Evolutionary conservation across 2,888 invertebrate species (phyloP).

Genomic region (Rhimphoctona megacephalus): DNA sequence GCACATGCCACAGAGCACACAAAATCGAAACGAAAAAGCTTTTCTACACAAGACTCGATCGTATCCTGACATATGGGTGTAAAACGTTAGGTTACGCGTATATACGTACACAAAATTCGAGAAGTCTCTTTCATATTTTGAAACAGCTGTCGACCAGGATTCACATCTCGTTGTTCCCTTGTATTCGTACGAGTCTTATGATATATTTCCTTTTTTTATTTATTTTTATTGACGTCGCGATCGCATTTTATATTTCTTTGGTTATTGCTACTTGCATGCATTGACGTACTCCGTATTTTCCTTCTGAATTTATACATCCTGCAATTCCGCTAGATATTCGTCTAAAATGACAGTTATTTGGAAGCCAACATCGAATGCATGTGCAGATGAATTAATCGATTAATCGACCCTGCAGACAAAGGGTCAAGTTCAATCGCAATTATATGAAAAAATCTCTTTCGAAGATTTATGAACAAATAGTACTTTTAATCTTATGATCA

Average conservation of each 20-base stretch:
- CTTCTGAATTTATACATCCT: background rate
- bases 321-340: constrained; percentile 1
- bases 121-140: constrained; percentile 66
- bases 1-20: constrained; percentile 61
- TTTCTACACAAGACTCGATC: constrained; percentile 43
- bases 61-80: background rate
- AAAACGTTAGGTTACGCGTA: background rate
- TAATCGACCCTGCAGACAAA: background rate
- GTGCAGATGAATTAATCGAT: background rate
- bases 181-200: background rate
- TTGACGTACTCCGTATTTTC: background rate
- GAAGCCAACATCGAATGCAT: background rate
- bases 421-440: background rate
- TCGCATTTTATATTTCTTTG: background rate
- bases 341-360: background rate
- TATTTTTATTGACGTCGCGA: constrained; percentile 18
- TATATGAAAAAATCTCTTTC: background rate
- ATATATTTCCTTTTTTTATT: constrained; percentile 59
- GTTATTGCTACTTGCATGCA: background rate
- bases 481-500: background rate
- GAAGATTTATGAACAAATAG: background rate
- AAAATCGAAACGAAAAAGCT: constrained; percentile 52
- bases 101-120: constrained; percentile 33
- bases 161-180: constrained; percentile 24
- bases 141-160: constrained; percentile 75